Evolutionary conservation across 2,113 vertebrate genomes (phyloP), one percentile per base, ranked within the genome.

Genomic region (Heloderma charlesbogerti): DNA sequence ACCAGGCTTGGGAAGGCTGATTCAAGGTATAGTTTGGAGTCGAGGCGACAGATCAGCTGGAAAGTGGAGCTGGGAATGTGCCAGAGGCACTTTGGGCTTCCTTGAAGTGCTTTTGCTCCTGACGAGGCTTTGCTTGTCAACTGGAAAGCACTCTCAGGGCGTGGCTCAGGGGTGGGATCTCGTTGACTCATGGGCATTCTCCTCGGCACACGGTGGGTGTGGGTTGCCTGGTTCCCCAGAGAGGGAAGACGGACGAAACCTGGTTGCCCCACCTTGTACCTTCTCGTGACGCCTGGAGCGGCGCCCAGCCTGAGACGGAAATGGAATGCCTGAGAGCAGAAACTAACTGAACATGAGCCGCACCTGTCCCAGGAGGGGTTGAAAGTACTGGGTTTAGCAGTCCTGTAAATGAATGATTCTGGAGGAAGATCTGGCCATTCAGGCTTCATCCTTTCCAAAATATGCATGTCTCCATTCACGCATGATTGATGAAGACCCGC

Each of bases 241-340:
- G 13, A 54, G n/a, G 27, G 57, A 71, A 90, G 75, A 3, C 31
- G 4, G 82, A 15, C n/a, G 63, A 71, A 71, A 80, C 43, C 45
- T 22, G 83, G 45, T 79, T 67, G 45, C 60, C 69, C 89, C 43
- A 78, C 75, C 34, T 54, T 13, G 25, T 25, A 2, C 4, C 16
- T 40, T 85, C 57, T 63, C n/a, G 48, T n/a, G 22, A 25, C 27
- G 2, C 1, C 48, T 60, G 67, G 51, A 83, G 54, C 51, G 84
- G 29, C 60, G 51, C 78, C 71, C 88, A 89, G 69, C 4, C 88
- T 57, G 80, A 89, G 18, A 45, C 16, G 40, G 69, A 89, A 84
- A 45, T 13, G 1, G 51, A 84, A 75, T 89, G 51, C 67, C 67
- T 15, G 51, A 63, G 57, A 84, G 81, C 40, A 90, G 69, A 48